Conservation (phyloP, 2,888 invertebrate genomes). For the Drosophila mimica region DNA sequence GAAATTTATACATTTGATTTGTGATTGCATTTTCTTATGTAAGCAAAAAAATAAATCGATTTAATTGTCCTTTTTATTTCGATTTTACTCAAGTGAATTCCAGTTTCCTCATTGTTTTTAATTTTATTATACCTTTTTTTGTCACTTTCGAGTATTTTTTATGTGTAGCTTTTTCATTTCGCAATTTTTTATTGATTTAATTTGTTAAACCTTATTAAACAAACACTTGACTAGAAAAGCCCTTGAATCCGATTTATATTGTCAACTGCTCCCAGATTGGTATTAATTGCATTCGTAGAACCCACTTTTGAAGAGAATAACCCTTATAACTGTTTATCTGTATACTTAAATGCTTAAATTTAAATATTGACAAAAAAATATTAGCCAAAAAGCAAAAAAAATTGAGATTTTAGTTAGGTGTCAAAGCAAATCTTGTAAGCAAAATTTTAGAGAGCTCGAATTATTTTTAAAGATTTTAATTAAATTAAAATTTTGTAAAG, state of each 20-base stretch:
- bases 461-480: too few species aligned
- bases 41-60: background rate
- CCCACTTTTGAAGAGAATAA: background rate
- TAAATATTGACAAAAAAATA: background rate
- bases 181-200: background rate
- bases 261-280: accelerated
- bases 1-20: background rate
- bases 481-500: too few species aligned
- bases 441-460: too few species aligned
- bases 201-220: background rate
- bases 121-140: background rate
- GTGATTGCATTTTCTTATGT: background rate
- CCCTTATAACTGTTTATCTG: too few species aligned
- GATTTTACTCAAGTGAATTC: background rate
- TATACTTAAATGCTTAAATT: too few species aligned
- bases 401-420: too few species aligned
- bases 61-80: background rate
- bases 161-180: background rate
- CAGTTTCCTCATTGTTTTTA: background rate
- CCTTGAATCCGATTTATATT: background rate
- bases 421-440: too few species aligned
- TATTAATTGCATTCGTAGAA: background rate
- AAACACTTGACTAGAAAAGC: background rate
- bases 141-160: background rate
- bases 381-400: too few species aligned